These are phyloP conservation scores for Nephrotoma appendiculata DNA, from an alignment of 2,888 invertebrate genomes.

Conservation along the genomic window DNA sequence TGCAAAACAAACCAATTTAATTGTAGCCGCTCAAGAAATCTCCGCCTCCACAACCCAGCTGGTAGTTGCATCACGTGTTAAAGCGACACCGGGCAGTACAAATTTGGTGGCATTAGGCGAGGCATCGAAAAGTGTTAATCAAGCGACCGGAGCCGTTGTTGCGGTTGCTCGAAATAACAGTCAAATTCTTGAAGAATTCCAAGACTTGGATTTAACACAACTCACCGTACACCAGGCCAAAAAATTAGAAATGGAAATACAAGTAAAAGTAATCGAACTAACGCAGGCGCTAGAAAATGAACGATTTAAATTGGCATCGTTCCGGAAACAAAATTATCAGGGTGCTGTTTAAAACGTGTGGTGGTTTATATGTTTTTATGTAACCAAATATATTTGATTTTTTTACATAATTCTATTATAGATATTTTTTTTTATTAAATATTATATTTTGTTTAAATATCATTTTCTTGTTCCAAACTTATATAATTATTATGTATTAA, in stretches of 20 bases:
- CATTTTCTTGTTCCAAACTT: not conserved
- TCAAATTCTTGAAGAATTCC: conserved; percentile 74
- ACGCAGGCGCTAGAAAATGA: conserved; percentile 85
- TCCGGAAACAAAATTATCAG: conserved; percentile 79
- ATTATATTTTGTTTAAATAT: not conserved
- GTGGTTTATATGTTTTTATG: not conserved
- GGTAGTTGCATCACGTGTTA: conserved; percentile 91
- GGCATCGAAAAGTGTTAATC: conserved; percentile 80
- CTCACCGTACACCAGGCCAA: conserved; percentile 89
- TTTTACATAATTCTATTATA: not conserved
- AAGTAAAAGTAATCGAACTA: conserved; percentile 84
- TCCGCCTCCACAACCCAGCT: conserved; percentile 93
- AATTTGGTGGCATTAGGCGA: conserved; percentile 66
- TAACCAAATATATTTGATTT: not conserved
- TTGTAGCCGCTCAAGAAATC: conserved; percentile 94
- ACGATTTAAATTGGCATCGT: conserved; percentile 65
- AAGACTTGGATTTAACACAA: conserved; percentile 79
- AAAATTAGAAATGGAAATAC: conserved; percentile 93
- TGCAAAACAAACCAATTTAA: conserved; percentile 56
- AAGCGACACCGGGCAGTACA: conserved; percentile 71
- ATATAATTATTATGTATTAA: not conserved
- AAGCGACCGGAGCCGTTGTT: conserved; percentile 82
- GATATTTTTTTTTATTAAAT: not conserved
- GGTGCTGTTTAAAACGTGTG: not conserved
- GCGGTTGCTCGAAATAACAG: conserved; percentile 86